Evolutionary conservation across 2,888 invertebrate genomes (phyloP).

Genomic region (Leucophora obtusa): DNA sequence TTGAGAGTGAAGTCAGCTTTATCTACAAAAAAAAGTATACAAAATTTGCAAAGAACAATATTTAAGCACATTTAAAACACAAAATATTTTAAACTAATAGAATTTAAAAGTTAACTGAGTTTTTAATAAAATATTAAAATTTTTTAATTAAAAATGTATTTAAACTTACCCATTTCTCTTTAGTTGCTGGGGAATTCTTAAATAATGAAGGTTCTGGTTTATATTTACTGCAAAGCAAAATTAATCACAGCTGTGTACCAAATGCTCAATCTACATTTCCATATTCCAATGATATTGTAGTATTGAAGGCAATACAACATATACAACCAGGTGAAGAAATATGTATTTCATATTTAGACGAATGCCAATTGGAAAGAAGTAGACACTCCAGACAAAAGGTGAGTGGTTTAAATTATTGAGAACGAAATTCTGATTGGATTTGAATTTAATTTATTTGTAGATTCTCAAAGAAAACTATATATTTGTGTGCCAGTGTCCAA

Average conservation of each 20-base stretch:
- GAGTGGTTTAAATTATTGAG: constrained; percentile 38
- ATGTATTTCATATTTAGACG: constrained; percentile 92
- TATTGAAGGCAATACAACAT: constrained; percentile 84
- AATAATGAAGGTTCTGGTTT: constrained; percentile 96
- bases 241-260: constrained; percentile 95
- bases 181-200: constrained; percentile 83
- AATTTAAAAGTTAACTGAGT: too few species aligned
- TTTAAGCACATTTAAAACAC: too few species aligned
- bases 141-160: not conserved
- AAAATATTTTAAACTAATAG: too few species aligned
- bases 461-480: constrained; percentile 87
- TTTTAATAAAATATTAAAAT: too few species aligned
- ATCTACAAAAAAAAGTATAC: too few species aligned
- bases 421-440: not conserved
- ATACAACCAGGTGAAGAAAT: constrained; percentile 92
- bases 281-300: constrained; percentile 87
- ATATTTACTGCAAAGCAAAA: constrained; percentile 90
- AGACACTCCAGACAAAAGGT: constrained; percentile 92
- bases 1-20: too few species aligned
- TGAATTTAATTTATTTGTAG: constrained; percentile 69
- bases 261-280: constrained; percentile 93
- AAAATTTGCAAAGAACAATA: too few species aligned
- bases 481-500: constrained; percentile 89
- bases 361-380: constrained; percentile 88
- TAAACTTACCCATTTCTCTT: not conserved